phyloP scores from a whole-genome alignment of 2,888 invertebrate genomes.

The Aporophyla nigra region DNA sequence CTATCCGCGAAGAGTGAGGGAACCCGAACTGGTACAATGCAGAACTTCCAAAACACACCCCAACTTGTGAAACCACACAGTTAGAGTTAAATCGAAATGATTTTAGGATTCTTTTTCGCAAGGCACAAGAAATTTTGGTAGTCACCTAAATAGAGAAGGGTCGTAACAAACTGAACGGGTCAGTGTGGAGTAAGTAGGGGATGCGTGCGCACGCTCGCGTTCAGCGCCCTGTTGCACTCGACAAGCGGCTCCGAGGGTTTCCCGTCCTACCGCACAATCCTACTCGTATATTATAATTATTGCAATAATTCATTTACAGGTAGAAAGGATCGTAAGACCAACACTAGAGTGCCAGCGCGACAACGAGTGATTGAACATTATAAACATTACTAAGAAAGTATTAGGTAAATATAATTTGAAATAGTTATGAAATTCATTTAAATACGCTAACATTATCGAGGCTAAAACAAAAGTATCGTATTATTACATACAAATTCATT shows the following conservation, averaged over 20 bases:
- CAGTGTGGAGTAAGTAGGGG: slow-evolving; percentile 33
- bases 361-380: slow-evolving; percentile 90
- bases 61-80: slow-evolving; percentile 72
- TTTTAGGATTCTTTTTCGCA: slow-evolving; percentile 78
- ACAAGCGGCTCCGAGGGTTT: slow-evolving; percentile 74
- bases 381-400: slow-evolving; percentile 89
- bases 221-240: slow-evolving; percentile 77
- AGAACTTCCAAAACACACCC: slow-evolving; percentile 66
- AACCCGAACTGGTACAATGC: slow-evolving; percentile 68
- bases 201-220: slow-evolving; percentile 69
- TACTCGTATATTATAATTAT: slow-evolving; percentile 76
- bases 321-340: slow-evolving; percentile 87
- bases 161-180: slow-evolving; percentile 57
- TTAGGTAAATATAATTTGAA: slow-evolving; percentile 91
- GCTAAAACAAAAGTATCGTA: slow-evolving; percentile 89
- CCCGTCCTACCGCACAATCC: slow-evolving; percentile 71
- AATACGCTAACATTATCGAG: slow-evolving; percentile 89
- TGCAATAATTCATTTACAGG: slow-evolving; percentile 83
- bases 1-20: slow-evolving; percentile 71
- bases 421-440: slow-evolving; percentile 89
- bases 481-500: slow-evolving; percentile 89
- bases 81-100: slow-evolving; percentile 74
- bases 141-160: slow-evolving; percentile 74
- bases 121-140: slow-evolving; percentile 89
- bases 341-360: slow-evolving; percentile 90